Conservation (phyloP, 2,113 vertebrate species). For the Cyprinodon brontotheroides region DNA sequence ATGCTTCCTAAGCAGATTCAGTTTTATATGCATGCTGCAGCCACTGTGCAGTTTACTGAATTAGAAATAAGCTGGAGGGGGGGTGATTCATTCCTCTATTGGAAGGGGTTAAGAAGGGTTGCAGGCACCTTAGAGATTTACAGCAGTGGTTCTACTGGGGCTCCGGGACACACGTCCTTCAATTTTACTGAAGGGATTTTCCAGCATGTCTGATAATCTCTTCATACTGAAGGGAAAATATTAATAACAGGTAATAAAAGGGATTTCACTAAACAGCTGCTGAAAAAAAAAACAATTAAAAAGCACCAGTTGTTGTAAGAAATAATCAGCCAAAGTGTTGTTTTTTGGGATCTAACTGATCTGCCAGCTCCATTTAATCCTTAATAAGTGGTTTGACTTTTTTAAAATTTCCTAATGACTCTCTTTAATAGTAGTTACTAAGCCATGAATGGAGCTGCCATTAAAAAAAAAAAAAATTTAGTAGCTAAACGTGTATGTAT, state of each 20-base stretch:
- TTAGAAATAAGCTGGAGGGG: constrained; percentile 56
- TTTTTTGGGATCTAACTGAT: constrained; percentile 51
- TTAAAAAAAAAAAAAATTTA: constrained; percentile 42
- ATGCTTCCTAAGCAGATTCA: neutral
- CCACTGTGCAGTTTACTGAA: constrained; percentile 60
- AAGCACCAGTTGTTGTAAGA: constrained; percentile 40
- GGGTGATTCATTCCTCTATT: constrained; percentile 43
- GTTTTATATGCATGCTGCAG: constrained; percentile 59
- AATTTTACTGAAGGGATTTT: constrained; percentile 29
- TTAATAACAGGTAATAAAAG: constrained; percentile 27
- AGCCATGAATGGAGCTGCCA: constrained; percentile 52
- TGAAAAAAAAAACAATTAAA: constrained; percentile 12
- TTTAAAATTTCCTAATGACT: constrained; percentile 56
- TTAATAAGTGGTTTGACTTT: constrained; percentile 50
- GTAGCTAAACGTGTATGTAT: too few relatives aligned
- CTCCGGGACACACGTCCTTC: constrained; percentile 29
- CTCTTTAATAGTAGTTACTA: constrained; percentile 54
- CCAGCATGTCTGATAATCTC: constrained; percentile 1
- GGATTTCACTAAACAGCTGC: constrained; percentile 51
- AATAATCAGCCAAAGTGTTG: constrained; percentile 53
- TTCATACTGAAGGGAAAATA: constrained; percentile 51
- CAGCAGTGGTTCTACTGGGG: constrained; percentile 43
- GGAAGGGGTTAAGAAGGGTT: constrained; percentile 38
- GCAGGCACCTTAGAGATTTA: constrained; percentile 45
- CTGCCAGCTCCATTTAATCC: constrained; percentile 56